phyloP scores from a whole-genome alignment of 2,888 invertebrate species.

The Drosophila kokeensis region DNA sequence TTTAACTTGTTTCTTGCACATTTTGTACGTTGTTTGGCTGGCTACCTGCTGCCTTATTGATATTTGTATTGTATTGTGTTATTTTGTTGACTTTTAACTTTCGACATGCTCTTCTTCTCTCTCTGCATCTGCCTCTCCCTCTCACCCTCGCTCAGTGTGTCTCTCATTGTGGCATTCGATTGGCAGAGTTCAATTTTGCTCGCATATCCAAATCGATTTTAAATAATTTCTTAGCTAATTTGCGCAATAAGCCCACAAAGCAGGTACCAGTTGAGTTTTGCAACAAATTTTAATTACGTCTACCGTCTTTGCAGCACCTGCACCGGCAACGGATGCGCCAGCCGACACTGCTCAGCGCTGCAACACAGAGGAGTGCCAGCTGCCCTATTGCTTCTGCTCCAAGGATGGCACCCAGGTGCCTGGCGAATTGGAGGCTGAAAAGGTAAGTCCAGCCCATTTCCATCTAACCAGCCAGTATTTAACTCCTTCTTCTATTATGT shows the following conservation, averaged over 20 bases:
- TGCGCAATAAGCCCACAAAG: constrained; percentile 16
- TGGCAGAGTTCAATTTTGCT: constrained; percentile 37
- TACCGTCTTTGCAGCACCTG: constrained; percentile 87
- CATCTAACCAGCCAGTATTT: constrained; percentile 2
- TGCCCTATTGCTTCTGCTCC: constrained; percentile 97
- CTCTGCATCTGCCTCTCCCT: background rate
- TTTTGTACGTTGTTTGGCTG: constrained; percentile 52
- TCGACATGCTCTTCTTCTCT: constrained; percentile 42
- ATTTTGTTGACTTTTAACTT: constrained; percentile 74
- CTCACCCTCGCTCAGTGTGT: constrained; percentile 14
- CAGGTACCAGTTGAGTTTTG: background rate
- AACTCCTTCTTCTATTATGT: constrained; percentile 14
- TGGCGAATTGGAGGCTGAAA: constrained; percentile 92
- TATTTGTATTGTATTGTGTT: constrained; percentile 78
- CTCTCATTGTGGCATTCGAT: constrained; percentile 29
- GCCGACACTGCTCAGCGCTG: constrained; percentile 92
- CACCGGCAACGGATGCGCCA: constrained; percentile 93
- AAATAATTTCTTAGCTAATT: constrained; percentile 70
- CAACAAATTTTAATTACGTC: constrained; percentile 17
- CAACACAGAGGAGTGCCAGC: constrained; percentile 89
- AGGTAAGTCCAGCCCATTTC: constrained; percentile 87
- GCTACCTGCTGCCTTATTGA: constrained; percentile 64
- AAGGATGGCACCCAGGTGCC: constrained; percentile 95
- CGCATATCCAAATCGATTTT: constrained; percentile 63
- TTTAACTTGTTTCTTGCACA: constrained; percentile 79